phyloP scores from a whole-genome alignment of 35 echinoderm and acorn worm species.

The Ophiothrix spiculata region DNA sequence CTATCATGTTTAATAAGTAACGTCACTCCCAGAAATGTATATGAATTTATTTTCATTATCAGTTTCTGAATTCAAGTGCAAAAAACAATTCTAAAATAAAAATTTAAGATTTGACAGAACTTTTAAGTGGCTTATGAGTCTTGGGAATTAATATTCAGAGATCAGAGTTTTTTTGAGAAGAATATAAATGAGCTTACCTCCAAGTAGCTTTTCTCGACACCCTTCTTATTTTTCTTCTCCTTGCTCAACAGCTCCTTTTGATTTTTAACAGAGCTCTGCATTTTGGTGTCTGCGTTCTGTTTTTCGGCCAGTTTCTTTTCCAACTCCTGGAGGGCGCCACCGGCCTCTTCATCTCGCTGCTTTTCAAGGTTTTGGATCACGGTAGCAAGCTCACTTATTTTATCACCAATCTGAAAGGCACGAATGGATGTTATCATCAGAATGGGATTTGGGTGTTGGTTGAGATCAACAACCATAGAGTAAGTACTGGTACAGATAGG shows the following conservation, averaged over 20 bases:
- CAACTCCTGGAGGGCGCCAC: slow-evolving; percentile 63
- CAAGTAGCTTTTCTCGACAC: slow-evolving; percentile 76
- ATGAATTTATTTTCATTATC: slow-evolving; percentile 61
- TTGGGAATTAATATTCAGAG: slow-evolving; percentile 48
- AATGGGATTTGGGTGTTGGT: neutral
- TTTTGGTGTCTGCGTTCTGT: slow-evolving; percentile 85
- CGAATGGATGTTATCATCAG: neutral
- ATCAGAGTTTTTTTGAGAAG: slow-evolving; percentile 54
- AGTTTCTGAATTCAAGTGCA: too few relatives aligned
- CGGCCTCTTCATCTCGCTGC: slow-evolving; percentile 80
- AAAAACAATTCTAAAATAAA: too few relatives aligned
- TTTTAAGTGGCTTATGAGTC: slow-evolving; percentile 68
- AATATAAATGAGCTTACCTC: slow-evolving; percentile 84
- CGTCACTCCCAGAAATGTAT: slow-evolving; percentile 65
- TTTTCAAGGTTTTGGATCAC: slow-evolving; percentile 68
- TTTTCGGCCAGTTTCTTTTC: slow-evolving; percentile 61
- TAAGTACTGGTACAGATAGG: too few relatives aligned
- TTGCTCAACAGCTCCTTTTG: slow-evolving; percentile 70
- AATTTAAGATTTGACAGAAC: too few relatives aligned
- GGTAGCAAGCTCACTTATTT: slow-evolving; percentile 55
- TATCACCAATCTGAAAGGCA: slow-evolving; percentile 68
- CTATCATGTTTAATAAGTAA: too few relatives aligned
- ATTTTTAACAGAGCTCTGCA: slow-evolving; percentile 81
- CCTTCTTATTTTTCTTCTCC: slow-evolving; percentile 98
- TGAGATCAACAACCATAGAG: neutral